Evolutionary conservation across 2,113 vertebrate genomes (phyloP).

Genomic region (Agapornis roseicollis): DNA sequence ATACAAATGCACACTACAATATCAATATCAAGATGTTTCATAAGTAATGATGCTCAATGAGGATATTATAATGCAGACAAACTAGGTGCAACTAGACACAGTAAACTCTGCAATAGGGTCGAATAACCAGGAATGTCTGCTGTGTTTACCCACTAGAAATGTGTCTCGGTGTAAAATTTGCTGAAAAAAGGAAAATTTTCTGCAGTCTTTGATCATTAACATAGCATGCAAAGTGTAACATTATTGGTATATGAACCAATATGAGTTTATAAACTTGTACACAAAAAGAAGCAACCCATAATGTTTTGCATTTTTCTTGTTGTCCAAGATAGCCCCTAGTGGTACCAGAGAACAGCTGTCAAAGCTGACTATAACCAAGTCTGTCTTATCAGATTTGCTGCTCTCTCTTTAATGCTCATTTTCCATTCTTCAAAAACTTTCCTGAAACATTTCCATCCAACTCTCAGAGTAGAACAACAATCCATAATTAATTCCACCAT

Average conservation of each 20-base stretch:
- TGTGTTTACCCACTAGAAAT: neutral
- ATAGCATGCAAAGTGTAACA: neutral
- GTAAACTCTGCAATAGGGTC: neutral
- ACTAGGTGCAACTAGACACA: neutral
- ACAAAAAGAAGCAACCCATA: neutral
- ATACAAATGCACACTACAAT: neutral
- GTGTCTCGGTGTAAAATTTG: neutral
- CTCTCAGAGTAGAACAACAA: neutral
- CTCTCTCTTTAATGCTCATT: neutral
- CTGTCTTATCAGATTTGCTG: neutral
- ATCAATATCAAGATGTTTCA: neutral
- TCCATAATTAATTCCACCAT: neutral
- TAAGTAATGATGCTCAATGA: neutral
- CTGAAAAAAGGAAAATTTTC: neutral
- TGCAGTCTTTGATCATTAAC: neutral
- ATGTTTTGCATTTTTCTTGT: neutral
- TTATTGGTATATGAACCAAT: neutral
- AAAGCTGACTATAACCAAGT: neutral
- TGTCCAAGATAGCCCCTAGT: neutral
- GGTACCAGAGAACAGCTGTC: neutral
- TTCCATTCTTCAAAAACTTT: neutral
- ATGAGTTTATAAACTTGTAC: neutral
- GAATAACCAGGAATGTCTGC: neutral
- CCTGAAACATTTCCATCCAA: neutral
- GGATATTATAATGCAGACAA: neutral